A percentile compares a stretch with the other conserved stretches of the same genome.
These are phyloP conservation scores for Plectrocnemia conspersa DNA, from an alignment of 1,140 invertebrate species.

Conservation along the genomic window DNA sequence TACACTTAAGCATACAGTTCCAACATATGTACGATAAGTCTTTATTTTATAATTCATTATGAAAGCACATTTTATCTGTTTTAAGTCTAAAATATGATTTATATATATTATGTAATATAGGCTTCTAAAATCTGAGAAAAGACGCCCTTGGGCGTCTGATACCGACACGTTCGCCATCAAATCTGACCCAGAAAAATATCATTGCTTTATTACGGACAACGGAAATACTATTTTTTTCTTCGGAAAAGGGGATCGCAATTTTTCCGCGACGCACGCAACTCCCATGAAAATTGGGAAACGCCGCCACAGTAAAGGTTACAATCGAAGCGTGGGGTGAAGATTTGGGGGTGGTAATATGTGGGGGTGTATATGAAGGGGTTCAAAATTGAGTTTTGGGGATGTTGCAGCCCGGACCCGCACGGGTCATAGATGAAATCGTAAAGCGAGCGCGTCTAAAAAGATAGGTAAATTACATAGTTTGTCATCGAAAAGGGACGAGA, in stretches of 20 bases:
- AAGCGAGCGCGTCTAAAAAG: background rate
- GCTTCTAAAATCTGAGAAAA: too few species aligned
- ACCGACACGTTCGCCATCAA: constrained; percentile 1
- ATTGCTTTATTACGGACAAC: constrained; percentile 14
- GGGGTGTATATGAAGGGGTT: background rate
- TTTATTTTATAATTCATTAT: too few species aligned
- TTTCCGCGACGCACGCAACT: background rate
- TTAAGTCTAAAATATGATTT: too few species aligned
- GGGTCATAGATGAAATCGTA: background rate
- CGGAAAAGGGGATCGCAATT: background rate
- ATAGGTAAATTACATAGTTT: background rate
- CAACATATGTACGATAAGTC: too few species aligned
- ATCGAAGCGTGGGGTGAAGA: background rate
- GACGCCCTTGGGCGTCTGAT: too few species aligned
- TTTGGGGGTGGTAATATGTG: background rate
- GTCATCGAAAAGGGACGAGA: too few species aligned
- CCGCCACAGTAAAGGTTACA: background rate
- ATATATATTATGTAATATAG: too few species aligned
- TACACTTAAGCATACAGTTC: too few species aligned
- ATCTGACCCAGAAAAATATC: constrained; percentile 9
- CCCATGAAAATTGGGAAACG: constrained; percentile 6
- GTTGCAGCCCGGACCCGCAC: background rate
- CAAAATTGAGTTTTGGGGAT: background rate
- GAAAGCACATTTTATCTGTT: too few species aligned
- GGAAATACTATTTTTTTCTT: background rate